Evolutionary conservation across 2,797 vertebrate genomes (phyloP).

Genomic region (Spinus pinus): DNA sequence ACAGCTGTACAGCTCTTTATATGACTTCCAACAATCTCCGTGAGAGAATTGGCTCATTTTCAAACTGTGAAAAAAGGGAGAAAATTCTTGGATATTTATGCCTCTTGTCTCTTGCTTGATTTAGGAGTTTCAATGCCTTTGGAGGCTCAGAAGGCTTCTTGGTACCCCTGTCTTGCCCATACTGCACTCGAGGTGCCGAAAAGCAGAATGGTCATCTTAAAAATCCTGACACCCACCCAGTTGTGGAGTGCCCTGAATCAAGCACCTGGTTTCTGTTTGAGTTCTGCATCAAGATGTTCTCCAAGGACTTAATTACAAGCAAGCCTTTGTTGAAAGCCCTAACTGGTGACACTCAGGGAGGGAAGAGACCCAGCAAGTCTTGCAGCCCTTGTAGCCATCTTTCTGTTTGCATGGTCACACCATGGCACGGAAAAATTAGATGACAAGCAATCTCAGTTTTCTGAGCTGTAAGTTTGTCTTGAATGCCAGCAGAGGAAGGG

Average conservation of each 20-base stretch:
- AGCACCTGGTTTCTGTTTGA: neutral
- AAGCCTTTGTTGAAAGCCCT: neutral
- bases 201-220: neutral
- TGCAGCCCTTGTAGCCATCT: neutral
- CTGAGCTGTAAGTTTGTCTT: neutral
- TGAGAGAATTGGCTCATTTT: neutral
- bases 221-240: neutral
- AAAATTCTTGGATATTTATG: neutral
- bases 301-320: neutral
- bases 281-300: neutral
- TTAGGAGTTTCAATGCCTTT: neutral
- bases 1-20: neutral
- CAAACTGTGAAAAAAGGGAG: neutral
- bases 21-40: neutral
- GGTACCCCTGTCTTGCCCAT: neutral
- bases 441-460: neutral
- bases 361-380: neutral
- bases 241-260: fast-evolving
- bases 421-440: neutral
- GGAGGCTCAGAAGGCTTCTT: neutral
- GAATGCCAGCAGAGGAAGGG: neutral
- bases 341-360: neutral
- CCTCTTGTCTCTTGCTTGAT: neutral
- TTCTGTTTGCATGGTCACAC: neutral
- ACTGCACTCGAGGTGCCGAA: fast-evolving